Base-by-base conservation (phyloP, 2,797 vertebrate species). In the Coregonus sp. region DNA sequence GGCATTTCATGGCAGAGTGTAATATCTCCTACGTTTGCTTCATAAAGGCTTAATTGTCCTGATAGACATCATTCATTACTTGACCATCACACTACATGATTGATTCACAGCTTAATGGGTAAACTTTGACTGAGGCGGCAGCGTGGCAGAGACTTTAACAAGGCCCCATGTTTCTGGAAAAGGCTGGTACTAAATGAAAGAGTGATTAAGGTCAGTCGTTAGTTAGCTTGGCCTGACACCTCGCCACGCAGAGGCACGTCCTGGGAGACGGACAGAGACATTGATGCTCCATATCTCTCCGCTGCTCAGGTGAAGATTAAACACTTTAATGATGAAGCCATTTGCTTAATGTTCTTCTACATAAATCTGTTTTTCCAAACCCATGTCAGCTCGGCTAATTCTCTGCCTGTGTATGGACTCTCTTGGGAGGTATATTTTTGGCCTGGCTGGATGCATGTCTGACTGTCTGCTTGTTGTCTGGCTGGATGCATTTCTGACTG, bases 231-330 rank as follows among this genome's bases (percentile, higher is more conserved):
- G 86, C 70, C 92, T 94, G 93, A 94, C 93, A 92, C 83, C 78
- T 78, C 86, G 87, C 84, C 83, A 81, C 85, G 87, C 93, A 59
- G 56, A n/a, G 16, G 7, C 16, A 59, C 18, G 56, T 59, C 93
- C 86, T 81, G 85, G 81, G 93, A 93, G 91, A 86, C 82, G 81
- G 75, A 75, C 66, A 78, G 89, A 93, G 90, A 92, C 81, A 87
- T 89, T 79, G 89, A 88, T 61, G 84, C 87, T 89, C 90, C 88
- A 91, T 86, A 89, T 90, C 86, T 89, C 90, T 85, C 91, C 91
- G 89, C 91, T 91, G 93, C 91, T 74, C 86, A 94, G 92, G 93
- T 94, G 91, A 91, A 94, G 91, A 95, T 95, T 82, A 93, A 93
- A 91, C 83, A 82, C 89, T 92, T 89, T 95, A 95, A 95, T 94